These are phyloP conservation scores for Drymodes brunneopygia DNA, from an alignment of 2,113 vertebrate genomes.

Conservation along the genomic window DNA sequence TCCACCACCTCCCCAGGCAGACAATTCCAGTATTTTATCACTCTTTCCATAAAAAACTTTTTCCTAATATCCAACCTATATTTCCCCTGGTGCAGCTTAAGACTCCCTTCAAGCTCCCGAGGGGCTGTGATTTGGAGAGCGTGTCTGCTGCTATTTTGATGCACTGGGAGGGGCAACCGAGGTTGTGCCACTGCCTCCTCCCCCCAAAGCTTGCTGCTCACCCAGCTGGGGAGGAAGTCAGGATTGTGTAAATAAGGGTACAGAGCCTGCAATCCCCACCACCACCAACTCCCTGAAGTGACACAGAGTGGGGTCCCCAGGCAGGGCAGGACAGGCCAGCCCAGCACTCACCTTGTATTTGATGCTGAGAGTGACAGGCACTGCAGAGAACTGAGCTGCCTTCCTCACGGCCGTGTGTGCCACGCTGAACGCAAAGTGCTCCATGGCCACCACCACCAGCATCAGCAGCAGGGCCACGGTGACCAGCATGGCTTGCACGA, in stretches of 20 bases:
- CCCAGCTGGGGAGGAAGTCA: not conserved
- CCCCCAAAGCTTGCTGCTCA: not conserved
- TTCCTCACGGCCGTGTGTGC: slow-evolving; percentile 65
- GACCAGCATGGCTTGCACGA: slow-evolving; percentile 71
- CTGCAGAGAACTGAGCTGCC: slow-evolving; percentile 74
- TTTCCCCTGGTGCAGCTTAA: no score
- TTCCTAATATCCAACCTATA: no score
- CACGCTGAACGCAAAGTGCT: slow-evolving; percentile 76
- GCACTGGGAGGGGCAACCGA: not conserved
- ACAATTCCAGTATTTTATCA: no score
- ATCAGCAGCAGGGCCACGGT: slow-evolving; percentile 74
- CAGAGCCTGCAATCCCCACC: not conserved
- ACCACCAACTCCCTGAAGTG: not conserved
- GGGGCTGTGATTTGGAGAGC: not conserved
- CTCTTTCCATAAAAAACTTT: no score
- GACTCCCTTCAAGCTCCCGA: not conserved
- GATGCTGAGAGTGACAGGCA: slow-evolving; percentile 71
- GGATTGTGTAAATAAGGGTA: not conserved
- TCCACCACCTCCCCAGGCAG: no score
- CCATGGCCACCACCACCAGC: slow-evolving; percentile 68
- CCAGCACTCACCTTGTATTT: slow-evolving; percentile 74
- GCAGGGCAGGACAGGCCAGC: not conserved
- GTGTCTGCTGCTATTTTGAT: not conserved
- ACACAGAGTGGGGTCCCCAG: rapidly evolving
- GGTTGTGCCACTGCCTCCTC: not conserved